Evolutionary conservation across 2,113 vertebrate genomes (phyloP).

Genomic region (Dipodomys merriami): DNA sequence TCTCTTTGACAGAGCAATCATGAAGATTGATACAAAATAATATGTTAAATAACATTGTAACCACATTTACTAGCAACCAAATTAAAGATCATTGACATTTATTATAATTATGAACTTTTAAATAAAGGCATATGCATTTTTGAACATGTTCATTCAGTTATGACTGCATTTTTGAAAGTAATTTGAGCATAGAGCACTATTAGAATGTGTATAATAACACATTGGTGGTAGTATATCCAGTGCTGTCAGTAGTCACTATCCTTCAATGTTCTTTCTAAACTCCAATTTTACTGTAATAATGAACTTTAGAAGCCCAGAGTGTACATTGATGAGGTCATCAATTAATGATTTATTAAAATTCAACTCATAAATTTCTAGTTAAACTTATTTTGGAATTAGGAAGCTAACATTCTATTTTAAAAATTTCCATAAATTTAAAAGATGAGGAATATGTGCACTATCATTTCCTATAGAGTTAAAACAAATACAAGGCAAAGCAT

Average conservation of each 20-base stretch:
- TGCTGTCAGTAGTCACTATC: background rate
- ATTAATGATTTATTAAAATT: background rate
- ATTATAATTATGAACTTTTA: background rate
- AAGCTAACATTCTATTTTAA: background rate
- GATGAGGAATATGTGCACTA: background rate
- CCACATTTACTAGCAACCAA: background rate
- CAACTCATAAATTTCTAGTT: background rate
- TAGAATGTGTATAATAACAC: background rate
- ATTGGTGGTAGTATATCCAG: background rate
- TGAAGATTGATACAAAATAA: background rate
- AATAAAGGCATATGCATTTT: too few species aligned
- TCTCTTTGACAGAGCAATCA: background rate
- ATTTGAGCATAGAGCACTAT: background rate
- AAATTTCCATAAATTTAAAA: background rate
- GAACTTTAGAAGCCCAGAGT: background rate
- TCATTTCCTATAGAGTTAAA: background rate
- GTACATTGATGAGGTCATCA: too few species aligned
- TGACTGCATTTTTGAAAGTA: background rate
- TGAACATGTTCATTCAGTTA: background rate
- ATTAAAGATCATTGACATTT: background rate
- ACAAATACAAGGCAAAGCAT: background rate
- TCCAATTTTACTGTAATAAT: background rate
- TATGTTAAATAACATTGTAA: background rate
- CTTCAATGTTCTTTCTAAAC: background rate
- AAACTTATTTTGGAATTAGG: background rate